These are phyloP conservation scores for Martes martes DNA, from an alignment of 2,113 vertebrate genomes.

Conservation along the genomic window DNA sequence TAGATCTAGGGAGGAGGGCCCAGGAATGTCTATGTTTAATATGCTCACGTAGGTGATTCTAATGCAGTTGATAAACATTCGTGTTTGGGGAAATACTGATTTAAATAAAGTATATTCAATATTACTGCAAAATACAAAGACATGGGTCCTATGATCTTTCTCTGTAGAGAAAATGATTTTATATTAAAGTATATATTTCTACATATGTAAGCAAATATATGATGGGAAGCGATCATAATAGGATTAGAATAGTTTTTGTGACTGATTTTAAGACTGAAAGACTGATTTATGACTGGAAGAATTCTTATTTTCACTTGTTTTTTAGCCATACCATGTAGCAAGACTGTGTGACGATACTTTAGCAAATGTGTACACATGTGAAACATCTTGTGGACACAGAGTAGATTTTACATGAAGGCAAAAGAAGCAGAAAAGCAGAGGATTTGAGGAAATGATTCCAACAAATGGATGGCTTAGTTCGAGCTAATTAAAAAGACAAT, in stretches of 20 bases:
- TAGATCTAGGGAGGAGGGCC: neutral
- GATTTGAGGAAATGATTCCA: neutral
- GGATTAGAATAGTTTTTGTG: neutral
- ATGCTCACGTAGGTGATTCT: neutral
- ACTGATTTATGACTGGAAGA: neutral
- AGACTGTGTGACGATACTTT: neutral
- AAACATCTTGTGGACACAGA: neutral
- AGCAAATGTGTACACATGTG: neutral
- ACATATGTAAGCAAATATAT: neutral
- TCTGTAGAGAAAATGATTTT: neutral
- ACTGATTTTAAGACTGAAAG: neutral
- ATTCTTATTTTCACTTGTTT: neutral
- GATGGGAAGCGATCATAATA: neutral
- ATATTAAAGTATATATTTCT: neutral
- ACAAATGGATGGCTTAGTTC: neutral
- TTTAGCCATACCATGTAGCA: neutral
- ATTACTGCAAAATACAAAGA: neutral
- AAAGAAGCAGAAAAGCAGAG: neutral
- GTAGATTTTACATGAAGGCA: neutral
- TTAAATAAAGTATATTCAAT: neutral
- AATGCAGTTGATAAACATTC: neutral
- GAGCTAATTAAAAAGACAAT: neutral
- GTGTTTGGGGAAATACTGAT: neutral
- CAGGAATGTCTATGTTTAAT: neutral
- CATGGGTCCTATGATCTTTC: neutral